Percentiles rank a stretch among this genome's conserved stretches.
Conservation (phyloP, 2,888 invertebrate genomes). For the Epinotia demarniana region DNA sequence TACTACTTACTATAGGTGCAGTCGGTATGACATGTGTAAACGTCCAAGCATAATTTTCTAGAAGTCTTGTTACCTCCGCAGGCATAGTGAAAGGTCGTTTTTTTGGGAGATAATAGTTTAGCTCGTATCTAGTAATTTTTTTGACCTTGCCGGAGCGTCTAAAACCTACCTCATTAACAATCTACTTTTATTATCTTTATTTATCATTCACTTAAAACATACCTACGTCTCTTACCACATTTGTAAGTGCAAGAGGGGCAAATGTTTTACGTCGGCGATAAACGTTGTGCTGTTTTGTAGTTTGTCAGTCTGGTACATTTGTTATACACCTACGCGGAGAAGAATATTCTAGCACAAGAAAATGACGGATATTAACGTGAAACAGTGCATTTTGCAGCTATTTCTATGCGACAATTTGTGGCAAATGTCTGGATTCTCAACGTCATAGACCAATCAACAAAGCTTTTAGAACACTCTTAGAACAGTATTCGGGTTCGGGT, state of each 20-base stretch:
- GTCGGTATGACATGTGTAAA: no score
- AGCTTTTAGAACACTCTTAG: not conserved
- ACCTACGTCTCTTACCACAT: not conserved
- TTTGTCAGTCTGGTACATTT: slow-evolving; percentile 3
- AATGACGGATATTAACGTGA: slow-evolving; percentile 7
- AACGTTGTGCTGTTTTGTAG: not conserved
- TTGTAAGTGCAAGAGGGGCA: not conserved
- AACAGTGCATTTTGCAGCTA: slow-evolving; percentile 12
- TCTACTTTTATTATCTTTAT: not conserved
- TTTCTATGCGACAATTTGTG: slow-evolving; percentile 23
- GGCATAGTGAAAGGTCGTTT: not conserved
- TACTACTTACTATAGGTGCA: no score
- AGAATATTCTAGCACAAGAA: slow-evolving; percentile 6
- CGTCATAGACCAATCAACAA: not conserved
- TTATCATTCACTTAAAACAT: not conserved
- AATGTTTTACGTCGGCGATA: not conserved
- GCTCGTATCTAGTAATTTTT: not conserved
- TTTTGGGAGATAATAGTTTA: not conserved
- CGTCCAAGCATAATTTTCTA: no score
- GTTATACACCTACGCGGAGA: not conserved
- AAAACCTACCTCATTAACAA: no score
- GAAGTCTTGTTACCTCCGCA: no score
- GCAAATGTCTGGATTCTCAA: slow-evolving; percentile 4
- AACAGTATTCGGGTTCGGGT: no score
- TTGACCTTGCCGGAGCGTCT: not conserved